A percentile compares a stretch with the other conserved stretches of the same genome.
These are phyloP conservation scores for Propsilocerus akamusi DNA, from an alignment of 1,140 invertebrate genomes.

Conservation along the genomic window DNA sequence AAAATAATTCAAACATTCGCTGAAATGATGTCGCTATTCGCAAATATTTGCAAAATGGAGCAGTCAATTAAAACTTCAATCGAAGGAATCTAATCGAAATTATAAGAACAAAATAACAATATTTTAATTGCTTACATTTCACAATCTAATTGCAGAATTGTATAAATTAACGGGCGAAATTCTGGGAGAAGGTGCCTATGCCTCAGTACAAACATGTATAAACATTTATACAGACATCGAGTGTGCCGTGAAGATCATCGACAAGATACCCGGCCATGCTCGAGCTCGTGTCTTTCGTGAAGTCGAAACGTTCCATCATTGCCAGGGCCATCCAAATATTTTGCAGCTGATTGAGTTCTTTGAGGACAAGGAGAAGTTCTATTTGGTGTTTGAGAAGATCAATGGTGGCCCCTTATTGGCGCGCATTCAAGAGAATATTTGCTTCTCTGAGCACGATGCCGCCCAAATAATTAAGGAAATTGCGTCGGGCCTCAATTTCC, in stretches of 20 bases:
- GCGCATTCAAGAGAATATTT: constrained; percentile 79
- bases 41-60: too few species aligned
- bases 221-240: constrained; percentile 81
- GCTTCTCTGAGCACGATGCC: constrained; percentile 89
- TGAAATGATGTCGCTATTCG: not conserved
- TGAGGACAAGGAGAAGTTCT: constrained; percentile 92
- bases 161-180: constrained; percentile 90
- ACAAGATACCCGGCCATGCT: constrained; percentile 84
- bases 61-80: too few species aligned
- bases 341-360: constrained; percentile 95
- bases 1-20: not conserved
- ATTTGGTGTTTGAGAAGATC: constrained; percentile 95
- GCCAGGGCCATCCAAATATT: constrained; percentile 90
- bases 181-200: constrained; percentile 90
- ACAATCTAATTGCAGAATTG: constrained; percentile 63
- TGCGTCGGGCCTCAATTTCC: constrained; percentile 80
- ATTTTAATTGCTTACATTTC: too few species aligned
- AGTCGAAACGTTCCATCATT: constrained; percentile 96
- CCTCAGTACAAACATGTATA: constrained; percentile 83
- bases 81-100: too few species aligned
- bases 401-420: constrained; percentile 78
- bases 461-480: constrained; percentile 85
- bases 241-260: constrained; percentile 95
- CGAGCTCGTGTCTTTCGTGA: constrained; percentile 89
- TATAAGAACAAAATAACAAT: too few species aligned